Evolutionary conservation across 2,888 invertebrate species (phyloP), one percentile per base, ranked within the genome.

Genomic region (Catocala fraxini): DNA sequence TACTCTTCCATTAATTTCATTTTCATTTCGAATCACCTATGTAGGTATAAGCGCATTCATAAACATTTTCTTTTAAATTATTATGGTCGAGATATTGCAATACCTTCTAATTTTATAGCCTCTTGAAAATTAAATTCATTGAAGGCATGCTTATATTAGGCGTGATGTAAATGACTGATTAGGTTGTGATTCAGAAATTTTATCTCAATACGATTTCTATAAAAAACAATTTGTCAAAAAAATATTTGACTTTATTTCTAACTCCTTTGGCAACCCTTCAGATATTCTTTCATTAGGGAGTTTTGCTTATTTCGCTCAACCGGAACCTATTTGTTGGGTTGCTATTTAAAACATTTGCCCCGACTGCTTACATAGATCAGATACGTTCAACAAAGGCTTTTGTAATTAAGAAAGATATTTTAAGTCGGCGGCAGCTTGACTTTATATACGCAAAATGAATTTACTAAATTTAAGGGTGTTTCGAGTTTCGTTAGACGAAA

Each of bases 381-480:
- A 93, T 93, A 93, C 93, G 92, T 91, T 91, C 91, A 93, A 94
- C 93, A 94, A 94, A 94, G 92, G 93, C 90, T 93, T 93, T 92
- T 92, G 93, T 93, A 94, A 93, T 94, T 93, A 94, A 93, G 93
- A 92, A 92, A 93, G 92, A 93, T 93, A 93, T 92, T 93, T 93
- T 91, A 93, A 91, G 92, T 90, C 89, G 89, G 92, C 89, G 88
- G 91, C 93, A 92, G 93, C 93, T 94, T 92, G 92, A 88, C 87
- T 91, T 92, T 91, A 91, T 87, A 82, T 89, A 90, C 89, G 89
- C 87, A 85, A 90, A 93, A 92, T 92, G 91, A 91, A 92, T 93
- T 92, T 91, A 91, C 89, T 91, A 87, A 85, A 89, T 89, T 88
- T 83, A 89, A 90, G 88, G 90, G 87, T 86, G 89, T 89, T 90